Evolutionary conservation across 2,888 invertebrate species (phyloP), one percentile per base, ranked within the genome.

Genomic region (Adineta ricciae): DNA sequence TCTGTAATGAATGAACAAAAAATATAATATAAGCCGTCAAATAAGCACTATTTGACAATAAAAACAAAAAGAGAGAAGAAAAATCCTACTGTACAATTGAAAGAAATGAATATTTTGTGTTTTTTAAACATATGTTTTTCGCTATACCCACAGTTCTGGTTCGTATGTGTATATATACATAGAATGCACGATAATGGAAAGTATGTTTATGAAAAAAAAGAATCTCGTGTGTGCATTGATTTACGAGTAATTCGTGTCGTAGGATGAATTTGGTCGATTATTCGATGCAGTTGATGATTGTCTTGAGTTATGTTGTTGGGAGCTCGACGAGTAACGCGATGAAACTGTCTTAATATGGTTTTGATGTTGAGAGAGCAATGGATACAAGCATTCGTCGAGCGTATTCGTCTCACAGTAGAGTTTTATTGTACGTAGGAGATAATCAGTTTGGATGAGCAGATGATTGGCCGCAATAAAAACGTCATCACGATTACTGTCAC

Each of bases 391-490:
- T 41, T 78, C 78, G n/a, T 78, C 78, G 11, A 78, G 2, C 14
- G 21, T 9, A 41, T 41, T 41, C 11, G 78, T 82, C 41, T 85
- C 85, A 78, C 83, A 85, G 41, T 85, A 50, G 19, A 83, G 46
- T 84, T 85, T 85, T 19, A 85, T 52, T 49, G 85, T 84, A 54
- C 73, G 83, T 50, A 85, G 36, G 21, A 85, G 73, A 54, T 83
- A 56, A 56, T 85, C 83, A 14, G 84, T 85, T 73, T 85, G 85
- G n/a, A 73, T 84, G 32, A 85, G 73, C 24, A 85, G 52, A 85
- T 83, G 73, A 84, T 85, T 85, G 1, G 85, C 85, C 24, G 85
- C 85, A n/a, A 83, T 46, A 41, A 72, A 85, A 14, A 85, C 85
- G 46, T 85, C 85, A 54, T 85, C 84, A 24, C 54, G 73, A 52